phyloP scores from a whole-genome alignment of 2,113 vertebrate genomes.

The Heptranchias perlo region DNA sequence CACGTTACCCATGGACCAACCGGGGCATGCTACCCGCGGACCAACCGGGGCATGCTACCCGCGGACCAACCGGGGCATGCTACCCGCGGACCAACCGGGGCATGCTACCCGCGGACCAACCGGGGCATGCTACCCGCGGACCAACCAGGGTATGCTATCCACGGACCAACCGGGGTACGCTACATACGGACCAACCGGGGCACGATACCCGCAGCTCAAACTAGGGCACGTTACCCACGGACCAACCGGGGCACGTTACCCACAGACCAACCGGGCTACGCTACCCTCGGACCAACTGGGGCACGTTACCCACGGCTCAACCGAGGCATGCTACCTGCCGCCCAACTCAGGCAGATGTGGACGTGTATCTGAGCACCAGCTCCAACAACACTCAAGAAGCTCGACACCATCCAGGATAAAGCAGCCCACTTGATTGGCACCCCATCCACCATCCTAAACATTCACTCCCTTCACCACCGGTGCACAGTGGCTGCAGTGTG shows the following conservation, averaged over 20 bases:
- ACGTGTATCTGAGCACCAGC: constrained; percentile 87
- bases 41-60: background rate
- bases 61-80: background rate
- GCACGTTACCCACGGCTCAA: too few species aligned
- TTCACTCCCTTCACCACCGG: too few species aligned
- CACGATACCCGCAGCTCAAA: background rate
- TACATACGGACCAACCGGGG: background rate
- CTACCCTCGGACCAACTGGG: too few species aligned
- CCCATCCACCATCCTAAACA: too few species aligned
- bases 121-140: background rate
- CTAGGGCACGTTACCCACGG: background rate
- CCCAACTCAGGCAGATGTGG: background rate
- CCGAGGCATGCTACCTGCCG: too few species aligned
- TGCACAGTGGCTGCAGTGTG: too few species aligned
- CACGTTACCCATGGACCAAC: background rate
- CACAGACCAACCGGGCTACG: background rate
- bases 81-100: background rate
- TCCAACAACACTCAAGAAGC: too few species aligned
- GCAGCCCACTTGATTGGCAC: too few species aligned
- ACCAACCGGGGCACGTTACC: background rate
- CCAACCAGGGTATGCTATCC: background rate
- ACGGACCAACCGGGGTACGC: background rate
- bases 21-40: background rate
- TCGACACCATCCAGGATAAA: too few species aligned
- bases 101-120: background rate